Percentiles rank a stretch among this genome's conserved stretches.
Conservation (phyloP, 2,113 vertebrate genomes). For the Chaetorhynchus papuensis region DNA sequence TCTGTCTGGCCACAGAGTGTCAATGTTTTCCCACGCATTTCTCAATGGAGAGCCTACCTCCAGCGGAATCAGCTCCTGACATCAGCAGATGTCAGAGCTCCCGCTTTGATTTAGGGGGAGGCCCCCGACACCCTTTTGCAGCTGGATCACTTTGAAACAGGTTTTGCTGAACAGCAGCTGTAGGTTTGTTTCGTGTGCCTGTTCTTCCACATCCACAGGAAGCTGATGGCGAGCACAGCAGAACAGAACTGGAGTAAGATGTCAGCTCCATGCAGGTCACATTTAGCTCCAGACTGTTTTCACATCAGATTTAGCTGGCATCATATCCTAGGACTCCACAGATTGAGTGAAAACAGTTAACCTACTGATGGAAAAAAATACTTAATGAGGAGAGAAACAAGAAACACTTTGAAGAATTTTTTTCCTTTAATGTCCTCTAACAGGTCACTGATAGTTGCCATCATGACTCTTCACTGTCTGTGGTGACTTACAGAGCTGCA, state of each 20-base stretch:
- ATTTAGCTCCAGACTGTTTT: neutral
- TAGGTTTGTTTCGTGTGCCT: neutral
- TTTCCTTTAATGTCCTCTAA: neutral
- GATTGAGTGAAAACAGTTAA: neutral
- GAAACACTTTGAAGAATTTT: neutral
- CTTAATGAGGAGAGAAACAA: neutral
- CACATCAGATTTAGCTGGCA: neutral
- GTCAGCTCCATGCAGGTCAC: neutral
- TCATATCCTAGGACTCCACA: neutral
- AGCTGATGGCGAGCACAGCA: neutral
- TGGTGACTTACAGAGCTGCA: neutral
- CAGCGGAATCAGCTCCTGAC: neutral
- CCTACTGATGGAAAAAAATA: neutral
- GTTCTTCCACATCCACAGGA: neutral
- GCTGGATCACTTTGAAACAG: neutral
- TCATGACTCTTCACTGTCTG: neutral
- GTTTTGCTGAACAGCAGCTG: neutral
- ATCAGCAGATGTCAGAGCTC: neutral
- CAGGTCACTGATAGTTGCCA: neutral
- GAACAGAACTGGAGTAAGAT: neutral
- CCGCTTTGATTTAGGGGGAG: neutral
- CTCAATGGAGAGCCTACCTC: fast-evolving
- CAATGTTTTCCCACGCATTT: slow-evolving; percentile 5
- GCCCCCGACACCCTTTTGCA: neutral
- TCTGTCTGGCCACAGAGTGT: slow-evolving; percentile 29